phyloP scores from a whole-genome alignment of 2,888 invertebrate genomes.

The Philaethria dido region DNA sequence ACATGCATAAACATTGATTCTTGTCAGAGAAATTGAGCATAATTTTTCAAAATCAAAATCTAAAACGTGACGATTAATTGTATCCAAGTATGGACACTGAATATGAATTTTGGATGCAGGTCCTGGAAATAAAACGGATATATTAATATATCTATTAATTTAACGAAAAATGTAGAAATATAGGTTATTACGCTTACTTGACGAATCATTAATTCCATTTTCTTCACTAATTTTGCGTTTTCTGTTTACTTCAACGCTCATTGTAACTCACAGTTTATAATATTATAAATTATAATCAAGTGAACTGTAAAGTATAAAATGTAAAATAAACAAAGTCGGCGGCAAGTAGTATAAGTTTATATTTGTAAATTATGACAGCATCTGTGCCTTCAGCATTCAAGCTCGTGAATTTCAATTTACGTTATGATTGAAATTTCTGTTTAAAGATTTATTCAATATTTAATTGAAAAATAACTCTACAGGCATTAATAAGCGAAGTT shows the following conservation, averaged over 20 bases:
- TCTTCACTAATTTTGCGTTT: slow-evolving; percentile 65
- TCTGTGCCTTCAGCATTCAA: not conserved
- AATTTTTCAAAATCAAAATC: slow-evolving; percentile 99
- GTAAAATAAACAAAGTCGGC: slow-evolving; percentile 3
- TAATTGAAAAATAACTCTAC: too few species aligned
- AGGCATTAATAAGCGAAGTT: too few species aligned
- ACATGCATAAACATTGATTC: slow-evolving; percentile 99
- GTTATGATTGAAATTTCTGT: not conserved
- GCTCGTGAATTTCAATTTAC: not conserved
- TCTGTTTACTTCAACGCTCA: slow-evolving; percentile 54
- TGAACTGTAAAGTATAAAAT: not conserved
- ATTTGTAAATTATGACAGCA: slow-evolving; percentile 3
- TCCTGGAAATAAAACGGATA: slow-evolving; percentile 56
- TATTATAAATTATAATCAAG: not conserved
- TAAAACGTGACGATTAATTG: slow-evolving; percentile 97
- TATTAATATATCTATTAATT: slow-evolving; percentile 8
- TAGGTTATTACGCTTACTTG: slow-evolving; percentile 51
- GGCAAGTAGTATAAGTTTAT: not conserved
- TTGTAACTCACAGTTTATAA: slow-evolving; percentile 38
- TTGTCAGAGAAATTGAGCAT: slow-evolving; percentile 98
- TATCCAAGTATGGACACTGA: slow-evolving; percentile 98
- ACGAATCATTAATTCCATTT: slow-evolving; percentile 56
- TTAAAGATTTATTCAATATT: too few species aligned
- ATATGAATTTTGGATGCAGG: slow-evolving; percentile 66
- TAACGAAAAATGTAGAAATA: slow-evolving; percentile 50